Evolutionary conservation across 2,797 vertebrate species (phyloP), one percentile per base, ranked within the genome.

Genomic region (Sebastes cheni): DNA sequence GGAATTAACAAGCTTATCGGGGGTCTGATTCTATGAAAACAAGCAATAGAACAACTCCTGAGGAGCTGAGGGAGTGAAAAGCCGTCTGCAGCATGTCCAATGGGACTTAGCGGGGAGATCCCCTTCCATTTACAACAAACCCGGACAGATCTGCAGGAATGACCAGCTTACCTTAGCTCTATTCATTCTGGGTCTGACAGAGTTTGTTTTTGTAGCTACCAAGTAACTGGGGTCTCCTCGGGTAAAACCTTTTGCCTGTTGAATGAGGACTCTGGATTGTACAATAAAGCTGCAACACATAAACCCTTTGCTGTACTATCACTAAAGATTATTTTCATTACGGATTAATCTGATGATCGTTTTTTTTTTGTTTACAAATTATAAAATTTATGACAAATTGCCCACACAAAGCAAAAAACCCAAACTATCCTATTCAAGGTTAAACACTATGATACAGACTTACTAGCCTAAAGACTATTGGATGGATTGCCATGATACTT

Each of bases 1-100:
- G 72, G 88, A 88, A 90, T 92, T 93, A 93, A 92, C 87, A 89
- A 90, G 89, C 86, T 93, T 92, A 93, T 90, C 85, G 30, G 58
- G 75, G 83, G 78, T 66, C 69, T 72, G 73, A 52, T 61, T 79
- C 82, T 88, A 76, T 88, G 88, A 86, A 93, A 90, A 92, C 89
- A 93, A 89, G 88, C 85, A 86, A 87, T 6, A 52, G 79, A 90
- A 82, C 74, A 80, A 84, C 67, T 89, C 81, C 84, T 27, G 65
- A 92, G 79, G 91, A 87, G 81, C 60, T 36, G 71, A 79, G 69
- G 80, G 79, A 77, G 75, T 73, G 76, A 87, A 85, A 91, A 75
- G 83, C 58, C 56, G 25, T 79, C 78, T 75, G 52, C 62, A 85
- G 86, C 82, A 87, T 89, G 84, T 89, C 90, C 82, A 88, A 82